phyloP scores from a whole-genome alignment of 2,888 invertebrate species.

The Drosophila formosana region DNA sequence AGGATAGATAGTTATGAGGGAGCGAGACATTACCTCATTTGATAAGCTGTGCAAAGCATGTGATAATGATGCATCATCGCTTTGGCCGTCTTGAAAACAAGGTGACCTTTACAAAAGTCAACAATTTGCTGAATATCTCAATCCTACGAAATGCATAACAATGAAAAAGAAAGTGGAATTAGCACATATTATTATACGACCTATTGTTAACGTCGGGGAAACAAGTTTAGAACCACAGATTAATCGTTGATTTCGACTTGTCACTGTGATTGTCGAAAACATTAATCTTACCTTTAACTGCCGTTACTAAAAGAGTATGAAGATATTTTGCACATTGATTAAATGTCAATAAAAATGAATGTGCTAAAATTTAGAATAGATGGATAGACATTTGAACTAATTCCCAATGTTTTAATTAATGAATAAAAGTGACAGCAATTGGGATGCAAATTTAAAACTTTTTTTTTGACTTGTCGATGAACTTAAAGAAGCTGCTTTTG shows the following conservation, averaged over 20 bases:
- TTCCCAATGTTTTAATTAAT: neutral
- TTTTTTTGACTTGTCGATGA: neutral
- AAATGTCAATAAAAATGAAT: conserved; percentile 28
- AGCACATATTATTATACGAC: neutral
- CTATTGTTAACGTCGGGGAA: conserved; percentile 18
- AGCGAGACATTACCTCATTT: neutral
- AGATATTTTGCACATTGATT: conserved; percentile 22
- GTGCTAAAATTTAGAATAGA: neutral
- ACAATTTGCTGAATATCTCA: neutral
- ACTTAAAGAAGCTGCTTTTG: neutral
- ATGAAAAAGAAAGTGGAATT: conserved; percentile 39
- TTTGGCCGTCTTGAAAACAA: neutral
- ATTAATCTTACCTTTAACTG: conserved; percentile 24
- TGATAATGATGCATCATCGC: neutral
- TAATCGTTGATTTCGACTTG: conserved; percentile 25
- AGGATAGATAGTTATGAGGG: neutral
- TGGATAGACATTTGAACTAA: neutral
- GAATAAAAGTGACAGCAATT: neutral
- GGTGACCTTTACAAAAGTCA: conserved; percentile 21
- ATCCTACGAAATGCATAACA: neutral
- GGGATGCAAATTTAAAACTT: neutral
- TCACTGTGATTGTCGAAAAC: conserved; percentile 40
- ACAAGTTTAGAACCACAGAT: conserved; percentile 22
- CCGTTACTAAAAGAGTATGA: neutral
- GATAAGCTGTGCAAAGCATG: conserved; percentile 1